Conservation (phyloP, 2,113 vertebrate genomes). For the Ammodramus savannarum region DNA sequence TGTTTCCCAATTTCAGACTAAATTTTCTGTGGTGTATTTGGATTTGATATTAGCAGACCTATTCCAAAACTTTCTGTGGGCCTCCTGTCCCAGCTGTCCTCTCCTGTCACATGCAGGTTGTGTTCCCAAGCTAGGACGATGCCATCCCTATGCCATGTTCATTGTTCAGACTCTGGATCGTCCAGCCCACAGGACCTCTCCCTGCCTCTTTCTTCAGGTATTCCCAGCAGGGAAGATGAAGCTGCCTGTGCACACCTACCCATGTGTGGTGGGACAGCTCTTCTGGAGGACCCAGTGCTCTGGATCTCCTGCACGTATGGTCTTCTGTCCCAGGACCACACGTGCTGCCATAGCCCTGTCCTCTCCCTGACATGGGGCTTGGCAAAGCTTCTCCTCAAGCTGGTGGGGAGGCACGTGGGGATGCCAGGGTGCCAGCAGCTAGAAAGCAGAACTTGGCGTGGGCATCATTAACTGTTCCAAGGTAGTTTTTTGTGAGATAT, state of each 20-base stretch:
- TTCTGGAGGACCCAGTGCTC: neutral
- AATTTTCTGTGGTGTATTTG: neutral
- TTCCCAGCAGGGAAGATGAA: neutral
- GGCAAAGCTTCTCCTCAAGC: neutral
- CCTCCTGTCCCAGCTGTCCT: neutral
- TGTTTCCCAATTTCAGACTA: neutral
- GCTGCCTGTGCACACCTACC: neutral
- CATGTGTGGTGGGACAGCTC: neutral
- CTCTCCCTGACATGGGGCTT: neutral
- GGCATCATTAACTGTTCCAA: neutral
- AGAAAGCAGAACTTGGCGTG: neutral
- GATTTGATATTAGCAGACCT: neutral
- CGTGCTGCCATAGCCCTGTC: rapidly evolving
- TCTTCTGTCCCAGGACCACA: neutral
- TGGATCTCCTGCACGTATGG: neutral
- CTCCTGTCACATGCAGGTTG: neutral
- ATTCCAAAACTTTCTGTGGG: neutral
- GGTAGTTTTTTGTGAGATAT: neutral
- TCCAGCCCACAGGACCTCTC: neutral
- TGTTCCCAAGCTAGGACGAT: neutral
- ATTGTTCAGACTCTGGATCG: rapidly evolving
- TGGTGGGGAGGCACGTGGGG: neutral
- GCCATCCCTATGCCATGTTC: rapidly evolving
- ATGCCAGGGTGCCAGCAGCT: neutral
- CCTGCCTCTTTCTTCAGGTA: neutral